phyloP scores from a whole-genome alignment of 2,113 vertebrate species.

The Myrmecobius fasciatus region DNA sequence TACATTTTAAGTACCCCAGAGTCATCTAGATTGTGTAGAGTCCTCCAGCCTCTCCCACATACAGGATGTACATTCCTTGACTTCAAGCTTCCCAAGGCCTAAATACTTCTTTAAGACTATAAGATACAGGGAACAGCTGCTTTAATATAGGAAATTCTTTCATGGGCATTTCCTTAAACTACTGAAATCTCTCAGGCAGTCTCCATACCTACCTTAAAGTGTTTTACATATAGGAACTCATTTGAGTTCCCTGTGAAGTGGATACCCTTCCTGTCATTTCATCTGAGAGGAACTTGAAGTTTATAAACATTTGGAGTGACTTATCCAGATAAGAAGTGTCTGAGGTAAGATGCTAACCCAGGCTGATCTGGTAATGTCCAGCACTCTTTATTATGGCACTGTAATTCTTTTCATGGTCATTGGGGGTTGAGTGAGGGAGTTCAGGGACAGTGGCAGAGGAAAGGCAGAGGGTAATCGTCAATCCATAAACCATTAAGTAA shows the following conservation, averaged over 20 bases:
- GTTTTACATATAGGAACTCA: constrained; percentile 6
- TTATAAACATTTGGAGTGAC: background rate
- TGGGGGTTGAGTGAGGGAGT: no score
- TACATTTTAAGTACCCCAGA: background rate
- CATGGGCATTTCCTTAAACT: background rate
- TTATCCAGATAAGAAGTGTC: background rate
- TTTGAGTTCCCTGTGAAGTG: background rate
- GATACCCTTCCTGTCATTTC: background rate
- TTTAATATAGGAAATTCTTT: background rate
- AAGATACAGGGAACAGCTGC: background rate
- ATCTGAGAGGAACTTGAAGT: constrained; percentile 4
- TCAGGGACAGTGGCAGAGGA: background rate
- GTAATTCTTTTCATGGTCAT: background rate
- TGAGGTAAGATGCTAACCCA: background rate
- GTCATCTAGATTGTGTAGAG: background rate
- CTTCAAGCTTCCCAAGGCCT: background rate
- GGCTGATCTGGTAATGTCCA: background rate
- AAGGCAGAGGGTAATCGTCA: background rate
- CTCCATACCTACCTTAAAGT: background rate
- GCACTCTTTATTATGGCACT: background rate
- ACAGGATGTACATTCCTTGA: background rate
- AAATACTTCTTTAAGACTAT: background rate
- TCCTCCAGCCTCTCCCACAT: background rate
- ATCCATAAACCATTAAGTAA: constrained; percentile 17
- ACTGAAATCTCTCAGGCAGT: background rate